Base-by-base conservation (phyloP, 2,797 vertebrate species). In the Tokudaia muenninki region DNA sequence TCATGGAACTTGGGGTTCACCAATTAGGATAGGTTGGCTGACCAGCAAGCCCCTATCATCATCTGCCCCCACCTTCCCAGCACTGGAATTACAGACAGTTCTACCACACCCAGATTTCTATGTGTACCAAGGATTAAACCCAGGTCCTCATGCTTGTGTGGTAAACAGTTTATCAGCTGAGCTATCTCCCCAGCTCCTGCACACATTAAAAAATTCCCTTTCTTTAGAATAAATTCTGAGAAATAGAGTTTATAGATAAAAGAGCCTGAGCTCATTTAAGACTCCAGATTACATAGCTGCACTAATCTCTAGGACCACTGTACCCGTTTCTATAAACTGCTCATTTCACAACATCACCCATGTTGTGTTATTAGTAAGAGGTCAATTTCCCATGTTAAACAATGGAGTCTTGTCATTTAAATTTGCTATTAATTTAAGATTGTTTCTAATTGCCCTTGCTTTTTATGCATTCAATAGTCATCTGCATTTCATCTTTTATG, bases 401-500 rank as follows among this genome's bases (percentile, higher is more conserved):
- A 78, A 47, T 50, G 17, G 34, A 31, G 88, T 65, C 47, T 90
- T 65, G 90, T 92, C 61, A 92, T 83, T 87, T 92, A 65, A 74
- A 94, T 57, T 44, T 79, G 34, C 52, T 59, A 14, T 78, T 87
- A 59, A 74, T 96, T 90, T 16, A 74, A 74, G 61, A 94, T 67
- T 22, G 55, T 12, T 65, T 92, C 86, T 87, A 41, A 78, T 50
- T 77, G 59, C 22, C 37, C 47, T 10, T 11, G 59, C 12, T 67
- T 91, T 92, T 50, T 14, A 78, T 79, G 34, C 59, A 47, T 78
- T 79, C 77, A 72, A 81, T 50, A 81, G 26, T 50, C 83, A 78
- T 78, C 52, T 91, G 65, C 34, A 80, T 63, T 94, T 92, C 6
- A 6, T 72, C 44, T 95, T 91, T 93, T 65, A 65, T 74, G 75